A percentile compares a stretch with the other conserved stretches of the same genome.
Evolutionary conservation across 2,888 invertebrate species (phyloP).

Genomic region (Ophioninae sp.): DNA sequence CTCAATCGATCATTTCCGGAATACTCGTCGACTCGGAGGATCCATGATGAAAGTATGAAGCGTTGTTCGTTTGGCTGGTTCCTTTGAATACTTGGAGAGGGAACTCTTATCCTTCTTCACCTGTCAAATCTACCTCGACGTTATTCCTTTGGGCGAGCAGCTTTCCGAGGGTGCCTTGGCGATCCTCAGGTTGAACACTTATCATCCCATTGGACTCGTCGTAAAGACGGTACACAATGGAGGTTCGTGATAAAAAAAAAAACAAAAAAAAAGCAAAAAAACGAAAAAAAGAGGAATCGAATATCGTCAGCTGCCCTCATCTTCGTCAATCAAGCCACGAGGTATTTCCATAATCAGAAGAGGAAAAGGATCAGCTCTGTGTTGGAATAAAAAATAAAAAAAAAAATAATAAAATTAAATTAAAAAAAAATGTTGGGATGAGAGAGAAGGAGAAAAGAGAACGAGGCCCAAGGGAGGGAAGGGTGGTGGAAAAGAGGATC

Average conservation of each 20-base stretch:
- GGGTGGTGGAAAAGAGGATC: not conserved
- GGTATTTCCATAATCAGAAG: slow-evolving; percentile 14
- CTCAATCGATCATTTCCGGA: not conserved
- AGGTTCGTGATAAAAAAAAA: not conserved
- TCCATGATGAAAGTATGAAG: not conserved
- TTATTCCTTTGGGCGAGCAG: slow-evolving; percentile 21
- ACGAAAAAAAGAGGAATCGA: not conserved
- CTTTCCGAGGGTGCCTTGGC: slow-evolving; percentile 20
- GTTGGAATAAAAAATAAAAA: not conserved
- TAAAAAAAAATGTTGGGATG: not conserved
- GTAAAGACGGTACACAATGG: slow-evolving; percentile 17
- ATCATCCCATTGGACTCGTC: slow-evolving; percentile 35
- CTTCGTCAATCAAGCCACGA: slow-evolving; percentile 27
- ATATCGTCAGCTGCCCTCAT: slow-evolving; percentile 19
- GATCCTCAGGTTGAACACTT: slow-evolving; percentile 45
- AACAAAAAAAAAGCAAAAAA: not conserved
- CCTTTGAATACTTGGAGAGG: slow-evolving; percentile 3
- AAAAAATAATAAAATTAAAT: not conserved
- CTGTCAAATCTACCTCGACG: not conserved
- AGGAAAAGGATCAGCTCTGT: not conserved
- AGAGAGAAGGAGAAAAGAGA: not conserved
- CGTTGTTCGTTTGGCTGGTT: not conserved
- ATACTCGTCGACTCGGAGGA: not conserved
- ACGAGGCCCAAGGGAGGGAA: not conserved
- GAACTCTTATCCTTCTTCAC: not conserved